Percentiles rank a stretch among this genome's conserved stretches.
Conservation (phyloP, 2,797 vertebrate genomes). For the Sebastes umbrosus region DNA sequence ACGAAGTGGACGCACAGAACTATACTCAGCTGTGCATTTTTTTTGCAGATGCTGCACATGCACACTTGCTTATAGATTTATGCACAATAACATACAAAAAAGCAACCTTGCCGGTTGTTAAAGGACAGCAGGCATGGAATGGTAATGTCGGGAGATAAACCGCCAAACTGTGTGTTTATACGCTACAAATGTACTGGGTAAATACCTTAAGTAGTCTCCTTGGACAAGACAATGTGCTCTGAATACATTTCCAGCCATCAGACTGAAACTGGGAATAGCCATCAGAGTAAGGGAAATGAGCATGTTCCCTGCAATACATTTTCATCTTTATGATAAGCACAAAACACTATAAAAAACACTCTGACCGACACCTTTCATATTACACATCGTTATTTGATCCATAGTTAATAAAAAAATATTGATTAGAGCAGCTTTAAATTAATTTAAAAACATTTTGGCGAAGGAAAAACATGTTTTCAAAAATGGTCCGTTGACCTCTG, state of each 20-base stretch:
- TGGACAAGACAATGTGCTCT: constrained; percentile 10
- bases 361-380: not conserved
- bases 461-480: too few relatives aligned
- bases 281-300: not conserved
- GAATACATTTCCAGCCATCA: constrained; percentile 23
- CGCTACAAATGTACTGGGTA: constrained; percentile 24
- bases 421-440: not conserved
- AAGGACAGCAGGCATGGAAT: not conserved
- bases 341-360: not conserved
- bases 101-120: not conserved
- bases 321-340: not conserved
- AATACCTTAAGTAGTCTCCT: constrained; percentile 23
- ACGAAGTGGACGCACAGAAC: not conserved
- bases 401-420: not conserved
- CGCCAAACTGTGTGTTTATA: constrained; percentile 13
- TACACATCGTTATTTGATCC: not conserved
- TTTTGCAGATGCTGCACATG: not conserved
- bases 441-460: too few relatives aligned
- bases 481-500: too few relatives aligned
- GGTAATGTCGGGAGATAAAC: constrained; percentile 7
- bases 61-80: not conserved
- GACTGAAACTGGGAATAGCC: not conserved
- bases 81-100: not conserved
- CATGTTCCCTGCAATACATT: not conserved
- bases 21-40: not conserved